phyloP scores from a whole-genome alignment of 1,140 invertebrate genomes.

The Nomia melanderi region DNA sequence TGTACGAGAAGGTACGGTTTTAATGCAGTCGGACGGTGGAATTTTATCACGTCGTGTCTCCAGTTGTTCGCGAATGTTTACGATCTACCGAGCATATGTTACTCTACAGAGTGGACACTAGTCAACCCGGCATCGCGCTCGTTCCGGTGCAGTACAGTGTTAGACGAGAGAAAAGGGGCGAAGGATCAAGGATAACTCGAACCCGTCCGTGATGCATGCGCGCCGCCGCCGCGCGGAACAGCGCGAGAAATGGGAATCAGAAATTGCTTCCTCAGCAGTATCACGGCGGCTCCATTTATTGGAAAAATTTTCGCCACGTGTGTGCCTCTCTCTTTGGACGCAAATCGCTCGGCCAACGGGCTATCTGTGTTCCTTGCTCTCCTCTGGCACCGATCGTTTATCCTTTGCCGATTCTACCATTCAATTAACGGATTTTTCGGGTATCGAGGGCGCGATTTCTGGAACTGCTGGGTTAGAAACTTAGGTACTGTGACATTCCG shows the following conservation, averaged over 20 bases:
- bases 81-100: neutral
- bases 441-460: too few relatives aligned
- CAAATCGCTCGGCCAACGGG: too few relatives aligned
- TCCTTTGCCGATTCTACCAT: neutral
- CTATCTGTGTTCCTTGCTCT: neutral
- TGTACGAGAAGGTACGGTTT: neutral
- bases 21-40: neutral
- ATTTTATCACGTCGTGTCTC: neutral
- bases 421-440: neutral
- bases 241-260: constrained; percentile 38
- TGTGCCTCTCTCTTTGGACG: neutral
- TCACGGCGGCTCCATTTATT: constrained; percentile 39
- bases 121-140: neutral
- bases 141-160: neutral
- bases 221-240: neutral
- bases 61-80: neutral
- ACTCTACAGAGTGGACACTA: neutral
- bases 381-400: neutral
- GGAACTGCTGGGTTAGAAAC: too few relatives aligned
- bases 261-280: constrained; percentile 40
- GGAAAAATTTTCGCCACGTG: constrained; percentile 41
- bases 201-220: constrained; percentile 10
- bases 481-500: too few relatives aligned
- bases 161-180: neutral
- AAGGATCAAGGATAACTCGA: constrained; percentile 19